Evolutionary conservation across 2,888 invertebrate genomes (phyloP), one percentile per base, ranked within the genome.

Genomic region (Anorthoa munda): DNA sequence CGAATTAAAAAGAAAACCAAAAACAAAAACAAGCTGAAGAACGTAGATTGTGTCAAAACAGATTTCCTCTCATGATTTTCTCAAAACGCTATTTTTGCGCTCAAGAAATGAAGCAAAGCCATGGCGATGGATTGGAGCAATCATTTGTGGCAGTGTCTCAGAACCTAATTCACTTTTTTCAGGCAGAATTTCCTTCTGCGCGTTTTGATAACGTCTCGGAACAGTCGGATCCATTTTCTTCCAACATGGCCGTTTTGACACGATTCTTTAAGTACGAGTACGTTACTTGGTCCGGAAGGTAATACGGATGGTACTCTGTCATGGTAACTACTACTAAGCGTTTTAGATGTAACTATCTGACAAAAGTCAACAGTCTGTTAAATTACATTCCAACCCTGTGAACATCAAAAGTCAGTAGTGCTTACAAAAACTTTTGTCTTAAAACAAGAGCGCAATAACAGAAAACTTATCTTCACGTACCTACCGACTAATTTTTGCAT

Each of bases 1-100:
- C 7, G 1, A 72, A 71, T 15, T 13, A 18, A 46, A 69, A 72
- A 50, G 12, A 67, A 48, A 21, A 17, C 31, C 5, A 53, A 71
- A 50, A 59, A 50, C 75, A 75, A 72, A 72, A 39, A 31, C 31
- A 31, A 7, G 0, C 31, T 31, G 31, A 7, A 31, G 31, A 31
- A 31, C 31, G 31, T 7, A 31, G 31, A 51, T 51, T 12, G 51
- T 21, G n/a, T 51, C 51, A 21, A n/a, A 3, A 13, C 13, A 21
- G 21, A 12, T 21, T 53, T 12, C 13, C 12, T 21, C 21, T 12
- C 12, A 53, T 21, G 5, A 13, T 21, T 53, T 17, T 12, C 4
- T 2, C 51, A 39, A n/a, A 60, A 21, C 4, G 0, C 2, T 2
- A n/a, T 51, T 31, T 4, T 18, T 39, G 39, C 39, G 5, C 31